Conservation (phyloP, 1,140 invertebrate genomes). For the Gonatopus flavifemur region DNA sequence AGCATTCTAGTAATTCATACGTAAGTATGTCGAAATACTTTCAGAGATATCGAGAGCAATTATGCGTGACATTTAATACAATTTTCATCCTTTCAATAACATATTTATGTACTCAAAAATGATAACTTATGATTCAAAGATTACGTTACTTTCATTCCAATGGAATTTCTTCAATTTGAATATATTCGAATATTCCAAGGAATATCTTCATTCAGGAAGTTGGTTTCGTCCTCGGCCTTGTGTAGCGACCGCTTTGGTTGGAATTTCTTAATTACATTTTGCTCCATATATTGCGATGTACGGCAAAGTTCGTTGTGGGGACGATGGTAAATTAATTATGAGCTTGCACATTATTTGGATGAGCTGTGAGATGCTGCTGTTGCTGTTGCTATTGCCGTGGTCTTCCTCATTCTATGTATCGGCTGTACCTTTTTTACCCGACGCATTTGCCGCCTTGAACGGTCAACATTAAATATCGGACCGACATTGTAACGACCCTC, state of each 20-base stretch:
- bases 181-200: neutral
- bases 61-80: too few species aligned
- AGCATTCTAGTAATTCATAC: too few species aligned
- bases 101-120: too few species aligned
- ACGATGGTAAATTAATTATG: constrained; percentile 42
- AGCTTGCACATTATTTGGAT: constrained; percentile 42
- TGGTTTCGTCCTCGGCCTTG: neutral
- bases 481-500: constrained; percentile 38
- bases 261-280: constrained; percentile 39
- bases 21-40: too few species aligned
- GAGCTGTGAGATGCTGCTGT: constrained; percentile 2
- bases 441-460: constrained; percentile 17
- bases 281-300: constrained; percentile 17
- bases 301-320: too few species aligned
- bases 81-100: too few species aligned
- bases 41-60: too few species aligned
- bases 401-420: neutral
- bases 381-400: neutral
- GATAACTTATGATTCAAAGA: too few species aligned
- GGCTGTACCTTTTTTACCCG: constrained; percentile 7
- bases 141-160: too few species aligned
- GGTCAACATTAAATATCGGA: constrained; percentile 39
- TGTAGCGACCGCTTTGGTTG: too few species aligned
- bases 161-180: too few species aligned
- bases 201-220: neutral